Evolutionary conservation across 2,888 invertebrate genomes (phyloP), one percentile per base, ranked within the genome.

Genomic region (Sesia apiformis): DNA sequence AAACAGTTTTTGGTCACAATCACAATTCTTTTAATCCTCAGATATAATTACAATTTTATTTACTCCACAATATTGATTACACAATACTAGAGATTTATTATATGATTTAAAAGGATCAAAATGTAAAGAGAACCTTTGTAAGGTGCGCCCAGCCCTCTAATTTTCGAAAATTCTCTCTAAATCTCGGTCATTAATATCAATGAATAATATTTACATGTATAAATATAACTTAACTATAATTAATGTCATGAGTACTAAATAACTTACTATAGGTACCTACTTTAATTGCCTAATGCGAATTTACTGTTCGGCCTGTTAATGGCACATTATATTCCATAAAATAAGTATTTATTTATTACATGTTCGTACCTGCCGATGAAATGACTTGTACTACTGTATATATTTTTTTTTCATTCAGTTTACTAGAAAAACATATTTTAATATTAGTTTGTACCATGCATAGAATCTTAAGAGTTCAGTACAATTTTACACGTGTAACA

Each of bases 381-480:
- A 23, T 38, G 5, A 23, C 50, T 50, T 50, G 50, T 50, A 50
- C 50, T 50, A 38, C 50, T 42, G 50, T 50, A 1, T 23, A 23
- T 23, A 50, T 42, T 8, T 53, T 46, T 46, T 39, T 39, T 43
- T 7, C 46, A 53, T 53, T 41, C 46, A 42, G 38, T 39, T 53
- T n/a, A n/a, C n/a, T n/a, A n/a, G n/a, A 43, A 38, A 46, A 52
- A 38, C 52, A 52, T 7, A 52, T 8, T 8, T 46, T 23, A 23
- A 69, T 64, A 72, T 78, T 81, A 83, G 66, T 84, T 85, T 85
- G 84, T 84, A 85, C 84, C 82, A 77, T 80, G 67, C 63, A 63
- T 65, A 67, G 60, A 23, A 23, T 23, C 23, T 23, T 23, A 23
- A n/a, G 23, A 23, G 23, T 23, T 23, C 23, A 23, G 23, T 23